phyloP scores from a whole-genome alignment of 2,797 vertebrate species.

The Lateolabrax maculatus region DNA sequence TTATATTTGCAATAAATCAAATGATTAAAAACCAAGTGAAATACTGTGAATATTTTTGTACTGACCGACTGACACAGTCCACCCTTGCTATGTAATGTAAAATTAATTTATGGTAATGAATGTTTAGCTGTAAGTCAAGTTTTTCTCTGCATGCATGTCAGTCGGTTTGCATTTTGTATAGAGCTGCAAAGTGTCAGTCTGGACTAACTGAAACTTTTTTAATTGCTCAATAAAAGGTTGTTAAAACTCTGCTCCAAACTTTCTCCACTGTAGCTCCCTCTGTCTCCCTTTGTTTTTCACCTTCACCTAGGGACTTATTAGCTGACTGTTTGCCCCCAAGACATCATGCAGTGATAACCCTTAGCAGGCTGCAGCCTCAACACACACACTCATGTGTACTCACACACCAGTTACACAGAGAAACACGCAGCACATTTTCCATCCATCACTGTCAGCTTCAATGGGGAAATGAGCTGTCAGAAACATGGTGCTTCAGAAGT shows the following conservation, averaged over 20 bases:
- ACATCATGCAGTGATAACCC: slow-evolving; percentile 40
- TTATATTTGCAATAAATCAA: not conserved
- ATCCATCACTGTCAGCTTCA: slow-evolving; percentile 92
- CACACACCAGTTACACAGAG: slow-evolving; percentile 27
- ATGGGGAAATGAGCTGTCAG: slow-evolving; percentile 93
- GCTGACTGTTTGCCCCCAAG: slow-evolving; percentile 34
- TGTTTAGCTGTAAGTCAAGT: not conserved
- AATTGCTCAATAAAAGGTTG: slow-evolving; percentile 30
- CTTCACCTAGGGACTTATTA: slow-evolving; percentile 51
- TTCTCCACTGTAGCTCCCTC: slow-evolving; percentile 13
- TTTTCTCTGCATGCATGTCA: not conserved
- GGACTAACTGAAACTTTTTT: slow-evolving; percentile 26
- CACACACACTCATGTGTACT: slow-evolving; percentile 21
- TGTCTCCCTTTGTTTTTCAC: slow-evolving; percentile 23
- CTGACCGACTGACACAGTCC: not conserved
- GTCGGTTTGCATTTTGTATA: not conserved
- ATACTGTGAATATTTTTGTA: not conserved
- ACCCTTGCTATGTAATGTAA: not conserved
- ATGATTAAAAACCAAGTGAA: not conserved
- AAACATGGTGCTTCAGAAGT: slow-evolving; percentile 80
- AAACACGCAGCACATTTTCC: slow-evolving; percentile 25
- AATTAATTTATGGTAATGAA: not conserved
- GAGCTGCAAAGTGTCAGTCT: not conserved
- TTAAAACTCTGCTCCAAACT: slow-evolving; percentile 27
- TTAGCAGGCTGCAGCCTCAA: slow-evolving; percentile 17